Percentiles rank a stretch among this genome's conserved stretches.
These are phyloP conservation scores for Drosophila nebulosa DNA, from an alignment of 1,140 invertebrate species.

Conservation along the genomic window DNA sequence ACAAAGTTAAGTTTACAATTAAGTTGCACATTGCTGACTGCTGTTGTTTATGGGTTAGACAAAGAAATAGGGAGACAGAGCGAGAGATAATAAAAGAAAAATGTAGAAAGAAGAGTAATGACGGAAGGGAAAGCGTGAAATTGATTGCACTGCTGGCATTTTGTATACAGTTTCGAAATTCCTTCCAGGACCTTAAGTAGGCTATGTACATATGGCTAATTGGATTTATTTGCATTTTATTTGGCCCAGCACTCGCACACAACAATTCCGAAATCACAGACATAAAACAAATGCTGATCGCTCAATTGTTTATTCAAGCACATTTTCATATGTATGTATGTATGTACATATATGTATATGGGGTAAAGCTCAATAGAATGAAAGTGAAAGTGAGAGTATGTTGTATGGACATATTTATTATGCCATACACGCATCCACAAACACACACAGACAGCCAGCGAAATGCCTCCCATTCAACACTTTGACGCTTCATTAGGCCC, in stretches of 20 bases:
- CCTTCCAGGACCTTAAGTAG: neutral
- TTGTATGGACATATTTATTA: slow-evolving; percentile 34
- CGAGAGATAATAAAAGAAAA: neutral
- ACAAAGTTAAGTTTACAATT: slow-evolving; percentile 52
- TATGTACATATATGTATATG: no score
- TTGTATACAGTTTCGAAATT: neutral
- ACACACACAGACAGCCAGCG: neutral
- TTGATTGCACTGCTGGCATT: slow-evolving; percentile 66
- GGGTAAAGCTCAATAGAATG: slow-evolving; percentile 7
- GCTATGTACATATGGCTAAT: neutral
- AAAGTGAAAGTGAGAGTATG: slow-evolving; percentile 9
- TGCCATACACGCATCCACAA: slow-evolving; percentile 20
- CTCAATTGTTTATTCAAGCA: slow-evolving; percentile 49
- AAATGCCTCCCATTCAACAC: slow-evolving; percentile 47
- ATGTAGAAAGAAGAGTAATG: neutral
- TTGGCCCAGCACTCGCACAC: slow-evolving; percentile 12
- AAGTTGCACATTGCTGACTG: slow-evolving; percentile 46
- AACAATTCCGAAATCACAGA: slow-evolving; percentile 15
- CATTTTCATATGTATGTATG: no score
- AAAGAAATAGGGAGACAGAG: neutral
- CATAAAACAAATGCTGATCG: slow-evolving; percentile 45
- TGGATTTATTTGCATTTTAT: slow-evolving; percentile 24
- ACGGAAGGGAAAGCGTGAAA: slow-evolving; percentile 47
- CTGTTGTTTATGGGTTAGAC: slow-evolving; percentile 26
- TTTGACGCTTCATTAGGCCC: slow-evolving; percentile 63